A percentile compares a stretch with the other conserved stretches of the same genome.
phyloP scores from a whole-genome alignment of 2,888 invertebrate species.

The Agrotis exclamationis region DNA sequence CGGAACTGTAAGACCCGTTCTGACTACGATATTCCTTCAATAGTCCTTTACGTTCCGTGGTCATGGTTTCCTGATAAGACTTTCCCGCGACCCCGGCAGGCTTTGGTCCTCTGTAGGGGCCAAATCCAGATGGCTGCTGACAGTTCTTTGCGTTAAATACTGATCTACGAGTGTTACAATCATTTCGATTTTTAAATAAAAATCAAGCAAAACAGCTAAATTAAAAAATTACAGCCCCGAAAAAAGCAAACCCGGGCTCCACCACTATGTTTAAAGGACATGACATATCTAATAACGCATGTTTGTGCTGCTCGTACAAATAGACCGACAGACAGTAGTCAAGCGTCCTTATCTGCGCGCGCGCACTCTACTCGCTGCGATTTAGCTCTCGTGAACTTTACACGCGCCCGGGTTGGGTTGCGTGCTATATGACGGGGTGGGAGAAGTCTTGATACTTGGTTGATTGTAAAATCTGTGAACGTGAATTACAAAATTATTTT shows the following conservation, averaged over 20 bases:
- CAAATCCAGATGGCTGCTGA: too few species aligned
- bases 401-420: slow-evolving; percentile 48
- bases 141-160: too few species aligned
- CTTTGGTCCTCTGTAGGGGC: too few species aligned
- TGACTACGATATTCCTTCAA: too few species aligned
- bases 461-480: too few species aligned
- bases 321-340: slow-evolving; percentile 61
- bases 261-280: slow-evolving; percentile 17
- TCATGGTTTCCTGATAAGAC: too few species aligned
- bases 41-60: too few species aligned
- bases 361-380: slow-evolving; percentile 63
- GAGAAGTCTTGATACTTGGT: slow-evolving; percentile 52
- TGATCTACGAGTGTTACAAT: too few species aligned
- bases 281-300: slow-evolving; percentile 50
- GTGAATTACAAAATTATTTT: too few species aligned
- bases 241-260: not conserved
- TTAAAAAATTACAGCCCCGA: not conserved
- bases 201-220: not conserved
- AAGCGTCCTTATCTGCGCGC: slow-evolving; percentile 66
- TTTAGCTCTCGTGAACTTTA: slow-evolving; percentile 63
- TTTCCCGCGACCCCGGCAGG: too few species aligned
- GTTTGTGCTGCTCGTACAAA: slow-evolving; percentile 52
- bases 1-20: too few species aligned
- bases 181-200: not conserved
- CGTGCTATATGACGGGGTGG: slow-evolving; percentile 16